phyloP scores from a whole-genome alignment of 2,797 vertebrate genomes.

The Sebastes umbrosus region DNA sequence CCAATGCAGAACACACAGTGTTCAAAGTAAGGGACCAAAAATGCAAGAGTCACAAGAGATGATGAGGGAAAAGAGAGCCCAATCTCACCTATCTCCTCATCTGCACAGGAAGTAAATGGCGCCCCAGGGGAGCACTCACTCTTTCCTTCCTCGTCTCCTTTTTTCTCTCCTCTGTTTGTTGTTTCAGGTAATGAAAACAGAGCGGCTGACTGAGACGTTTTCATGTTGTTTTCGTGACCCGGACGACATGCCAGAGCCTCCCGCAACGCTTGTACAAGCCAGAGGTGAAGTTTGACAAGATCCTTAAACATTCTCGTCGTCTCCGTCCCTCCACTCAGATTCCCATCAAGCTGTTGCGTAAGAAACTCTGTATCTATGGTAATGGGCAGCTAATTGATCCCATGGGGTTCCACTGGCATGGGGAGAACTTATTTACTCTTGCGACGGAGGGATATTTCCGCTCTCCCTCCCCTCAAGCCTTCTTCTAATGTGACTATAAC shows the following conservation, averaged over 20 bases:
- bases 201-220: constrained; percentile 78
- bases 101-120: constrained; percentile 74
- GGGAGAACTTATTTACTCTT: constrained; percentile 72
- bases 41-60: background rate
- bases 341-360: constrained; percentile 66
- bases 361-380: constrained; percentile 64
- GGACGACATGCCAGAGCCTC: constrained; percentile 72
- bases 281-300: constrained; percentile 76
- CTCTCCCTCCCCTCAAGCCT: constrained; percentile 41
- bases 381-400: constrained; percentile 76
- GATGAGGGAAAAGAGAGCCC: background rate
- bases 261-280: constrained; percentile 71
- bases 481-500: constrained; percentile 66
- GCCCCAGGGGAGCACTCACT: constrained; percentile 68
- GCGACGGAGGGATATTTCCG: constrained; percentile 63
- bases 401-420: constrained; percentile 56
- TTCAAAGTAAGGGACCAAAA: background rate
- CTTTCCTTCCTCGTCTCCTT: constrained; percentile 66
- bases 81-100: constrained; percentile 77
- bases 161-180: constrained; percentile 71
- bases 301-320: constrained; percentile 43
- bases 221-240: constrained; percentile 75
- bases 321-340: constrained; percentile 31
- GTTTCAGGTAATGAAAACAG: constrained; percentile 83
- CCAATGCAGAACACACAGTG: background rate